Percentiles rank a stretch among this genome's conserved stretches.
These are phyloP conservation scores for Stichodactyla helianthus DNA, from an alignment of 64 coral and sea anemone genomes.

Conservation along the genomic window DNA sequence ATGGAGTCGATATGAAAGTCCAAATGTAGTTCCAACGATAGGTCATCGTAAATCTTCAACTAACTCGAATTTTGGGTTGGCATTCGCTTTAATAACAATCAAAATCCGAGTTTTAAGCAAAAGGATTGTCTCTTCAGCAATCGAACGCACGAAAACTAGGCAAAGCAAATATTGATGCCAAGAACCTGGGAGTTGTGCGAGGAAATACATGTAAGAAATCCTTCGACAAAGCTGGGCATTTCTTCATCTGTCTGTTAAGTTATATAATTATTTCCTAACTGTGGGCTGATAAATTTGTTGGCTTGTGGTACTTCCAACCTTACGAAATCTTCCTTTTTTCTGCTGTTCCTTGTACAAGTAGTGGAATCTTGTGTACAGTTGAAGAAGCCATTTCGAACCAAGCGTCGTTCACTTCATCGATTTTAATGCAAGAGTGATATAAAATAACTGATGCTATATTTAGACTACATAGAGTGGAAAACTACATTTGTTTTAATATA, in stretches of 20 bases:
- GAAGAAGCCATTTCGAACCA: neutral
- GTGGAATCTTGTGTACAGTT: neutral
- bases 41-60: constrained; percentile 3
- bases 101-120: neutral
- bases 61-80: neutral
- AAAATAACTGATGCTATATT: neutral
- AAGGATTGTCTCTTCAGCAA: neutral
- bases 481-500: neutral
- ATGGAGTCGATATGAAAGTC: constrained; percentile 2
- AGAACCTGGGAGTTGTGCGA: neutral
- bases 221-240: neutral
- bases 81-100: neutral
- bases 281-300: neutral
- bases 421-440: neutral
- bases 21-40: neutral
- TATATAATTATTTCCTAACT: no score
- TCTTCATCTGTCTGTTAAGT: neutral
- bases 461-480: neutral
- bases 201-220: neutral
- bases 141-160: neutral
- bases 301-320: neutral
- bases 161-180: neutral
- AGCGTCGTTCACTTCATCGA: neutral
- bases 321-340: neutral
- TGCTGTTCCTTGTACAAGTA: neutral